phyloP scores from a whole-genome alignment of 2,797 vertebrate species.

The Acomys russatus region DNA sequence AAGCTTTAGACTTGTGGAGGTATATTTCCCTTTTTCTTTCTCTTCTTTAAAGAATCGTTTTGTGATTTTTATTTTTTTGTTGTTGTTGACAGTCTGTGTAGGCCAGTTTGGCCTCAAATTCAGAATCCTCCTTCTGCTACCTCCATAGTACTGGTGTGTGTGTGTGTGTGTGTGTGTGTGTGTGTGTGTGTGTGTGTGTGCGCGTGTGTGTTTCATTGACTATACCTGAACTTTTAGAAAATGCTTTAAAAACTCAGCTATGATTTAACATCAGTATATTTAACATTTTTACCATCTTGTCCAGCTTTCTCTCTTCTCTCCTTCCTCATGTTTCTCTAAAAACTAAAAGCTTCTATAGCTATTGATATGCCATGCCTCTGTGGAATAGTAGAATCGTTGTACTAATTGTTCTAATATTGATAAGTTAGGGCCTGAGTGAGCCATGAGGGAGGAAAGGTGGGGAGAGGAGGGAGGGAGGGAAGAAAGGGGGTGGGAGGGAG shows the following conservation, averaged over 20 bases:
- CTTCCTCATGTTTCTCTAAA: background rate
- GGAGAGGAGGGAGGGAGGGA: no score
- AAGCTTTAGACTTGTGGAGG: conserved; percentile 12
- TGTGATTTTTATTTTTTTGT: background rate
- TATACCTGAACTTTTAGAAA: no score
- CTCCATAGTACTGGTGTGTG: background rate
- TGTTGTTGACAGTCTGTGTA: background rate
- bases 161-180: no score
- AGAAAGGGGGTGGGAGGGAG: no score
- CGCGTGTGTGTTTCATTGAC: no score
- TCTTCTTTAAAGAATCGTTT: background rate
- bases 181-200: no score
- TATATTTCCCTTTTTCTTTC: background rate
- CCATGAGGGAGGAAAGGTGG: no score
- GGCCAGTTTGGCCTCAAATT: no score
- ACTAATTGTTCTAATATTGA: background rate
- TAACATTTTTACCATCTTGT: no score
- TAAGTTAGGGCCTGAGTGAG: no score
- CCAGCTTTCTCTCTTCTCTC: background rate
- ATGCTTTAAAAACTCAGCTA: no score
- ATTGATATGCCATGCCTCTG: background rate
- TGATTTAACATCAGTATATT: no score
- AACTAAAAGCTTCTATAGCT: background rate
- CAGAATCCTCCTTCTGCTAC: background rate
- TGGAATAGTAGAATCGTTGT: background rate